Evolutionary conservation across 1,140 invertebrate genomes (phyloP), one percentile per base, ranked within the genome.

Genomic region (Anthonomus grandis): DNA sequence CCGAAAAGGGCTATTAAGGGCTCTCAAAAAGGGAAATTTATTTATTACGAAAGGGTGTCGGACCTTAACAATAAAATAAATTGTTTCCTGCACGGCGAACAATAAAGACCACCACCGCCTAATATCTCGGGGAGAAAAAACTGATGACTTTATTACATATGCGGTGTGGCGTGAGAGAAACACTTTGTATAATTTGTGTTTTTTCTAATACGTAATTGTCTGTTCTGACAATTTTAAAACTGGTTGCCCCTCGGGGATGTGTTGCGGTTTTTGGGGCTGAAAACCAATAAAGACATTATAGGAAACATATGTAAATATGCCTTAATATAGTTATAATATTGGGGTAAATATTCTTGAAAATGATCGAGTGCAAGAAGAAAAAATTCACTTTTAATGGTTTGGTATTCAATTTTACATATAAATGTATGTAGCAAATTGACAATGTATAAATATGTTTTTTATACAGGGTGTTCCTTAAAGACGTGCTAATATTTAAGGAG

Each of bases 11-110:
- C 39, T 52, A 52, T 52, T 52, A 52, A 31, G 3, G 38, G n/a
- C n/a, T 52, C 37, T n/a, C 24, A 37, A 50, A 39, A 23, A 22
- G 24, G 31, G 48, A 47, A 47, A 47, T 50, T 50, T 50, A 50
- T 50, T 37, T 50, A 50, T 50, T 50, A 50, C 13, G n/a, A 50
- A 37, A 50, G 22, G 27, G 48, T 50, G 48, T 37, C 31, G 18
- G 31, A 23, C 17, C 48, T 50, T 39, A 13, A 39, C 15, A 37
- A 50, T 50, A 24, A 50, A 23, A 50, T n/a, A 50, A 19, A 50
- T 50, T 38, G 31, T 24, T 50, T 50, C 48, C 48, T 50, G 48
- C 38, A 36, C 22, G 48, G 48, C 38, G 21, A 46, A 37, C 44
- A 38, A 38, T 8, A 45, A 45, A 45, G n/a, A n/a, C n/a, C n/a